Conservation (phyloP, 2,797 vertebrate species). For the Typhlichthys subterraneus region DNA sequence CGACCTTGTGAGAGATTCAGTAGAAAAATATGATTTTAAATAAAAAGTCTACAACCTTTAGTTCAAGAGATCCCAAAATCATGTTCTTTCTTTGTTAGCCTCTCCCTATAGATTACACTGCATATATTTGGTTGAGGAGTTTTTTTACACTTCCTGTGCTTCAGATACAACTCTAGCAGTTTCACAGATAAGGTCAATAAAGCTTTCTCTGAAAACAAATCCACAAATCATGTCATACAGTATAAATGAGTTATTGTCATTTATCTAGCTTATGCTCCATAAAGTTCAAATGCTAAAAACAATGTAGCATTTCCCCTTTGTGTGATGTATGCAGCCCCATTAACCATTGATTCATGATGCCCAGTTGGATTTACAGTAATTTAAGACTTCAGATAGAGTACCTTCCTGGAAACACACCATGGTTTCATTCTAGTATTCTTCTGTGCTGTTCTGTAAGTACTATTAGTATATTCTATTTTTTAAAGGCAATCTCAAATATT, state of each 20-base stretch:
- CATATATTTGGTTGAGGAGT: too few species aligned
- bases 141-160: conserved; percentile 17
- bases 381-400: neutral
- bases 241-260: neutral
- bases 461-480: conserved; percentile 28
- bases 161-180: conserved; percentile 17
- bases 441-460: neutral
- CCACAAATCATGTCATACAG: conserved; percentile 4
- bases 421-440: conserved; percentile 4
- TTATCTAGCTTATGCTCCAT: neutral
- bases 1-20: conserved; percentile 30
- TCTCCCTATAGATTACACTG: too few species aligned
- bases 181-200: conserved; percentile 27
- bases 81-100: too few species aligned
- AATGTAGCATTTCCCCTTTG: neutral
- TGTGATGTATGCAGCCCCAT: neutral
- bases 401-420: neutral
- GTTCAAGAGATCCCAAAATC: too few species aligned
- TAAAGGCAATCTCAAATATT: conserved; percentile 22
- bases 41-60: too few species aligned
- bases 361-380: neutral
- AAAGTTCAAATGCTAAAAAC: neutral
- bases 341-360: neutral
- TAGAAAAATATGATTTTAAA: conserved; percentile 19
- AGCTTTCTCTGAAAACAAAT: conserved; percentile 15